Evolutionary conservation across 2,113 vertebrate genomes (phyloP), one percentile per base, ranked within the genome.

Genomic region (Oreochromis niloticus): DNA sequence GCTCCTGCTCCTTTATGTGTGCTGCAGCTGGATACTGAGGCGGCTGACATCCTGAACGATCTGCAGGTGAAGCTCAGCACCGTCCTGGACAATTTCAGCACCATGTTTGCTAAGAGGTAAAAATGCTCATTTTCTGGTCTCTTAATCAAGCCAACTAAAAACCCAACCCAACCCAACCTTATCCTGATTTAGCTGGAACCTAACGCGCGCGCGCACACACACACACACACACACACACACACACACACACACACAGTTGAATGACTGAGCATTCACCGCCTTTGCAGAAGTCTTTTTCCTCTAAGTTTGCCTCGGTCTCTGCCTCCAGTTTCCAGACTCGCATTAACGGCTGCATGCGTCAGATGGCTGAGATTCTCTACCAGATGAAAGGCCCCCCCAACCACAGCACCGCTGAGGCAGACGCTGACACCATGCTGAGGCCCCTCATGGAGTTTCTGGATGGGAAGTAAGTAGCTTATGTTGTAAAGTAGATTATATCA

Each of bases 401-500:
- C 90, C 97, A 96, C 91, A 97, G 95, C 95, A 97, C 96, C 0
- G 97, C 97, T 34, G 97, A 99, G 86, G 97, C 97, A 32, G 98
- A 99, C 4, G 98, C 98, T 13, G 98, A 99, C 90, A 92, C 95
- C 48, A 97, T 97, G 56, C 96, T 99, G 54, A 94, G 98, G 54
- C 99, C 99, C 1, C 90, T 99, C 82, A 99, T 99, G 98, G 99
- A 99, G 94, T 98, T 99, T 92, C 96, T 99, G 90, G 99, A 99
- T 88, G 96, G 97, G 92, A 99, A 98, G 98, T 99, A 94, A 97
- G 98, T 91, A 6, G 24, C 16, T 75, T 0, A 9, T 71, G 39
- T 27, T 46, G 55, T 55, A 55, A 39, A 10, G 27, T 22, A 16
- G n/a, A 11, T 30, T 59, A 59, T 41, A 81, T 43, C 80, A 46